These are phyloP conservation scores for Lomographa bimaculata DNA, from an alignment of 2,888 invertebrate genomes.

Conservation along the genomic window DNA sequence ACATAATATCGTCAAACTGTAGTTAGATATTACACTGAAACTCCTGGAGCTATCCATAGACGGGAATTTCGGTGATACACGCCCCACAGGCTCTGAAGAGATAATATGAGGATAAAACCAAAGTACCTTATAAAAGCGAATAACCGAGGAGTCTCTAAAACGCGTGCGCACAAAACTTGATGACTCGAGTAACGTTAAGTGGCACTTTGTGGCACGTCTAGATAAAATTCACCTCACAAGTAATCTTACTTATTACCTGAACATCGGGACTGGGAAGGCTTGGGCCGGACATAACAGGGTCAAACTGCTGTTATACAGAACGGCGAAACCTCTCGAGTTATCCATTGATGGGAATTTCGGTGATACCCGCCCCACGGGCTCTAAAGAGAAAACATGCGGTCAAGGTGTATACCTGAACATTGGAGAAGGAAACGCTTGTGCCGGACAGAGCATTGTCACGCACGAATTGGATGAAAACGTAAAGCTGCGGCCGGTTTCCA, in stretches of 20 bases:
- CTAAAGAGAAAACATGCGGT: constrained; percentile 62
- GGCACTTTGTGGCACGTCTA: too few species aligned
- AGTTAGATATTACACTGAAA: constrained; percentile 77
- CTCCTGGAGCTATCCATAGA: constrained; percentile 86
- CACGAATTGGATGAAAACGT: constrained; percentile 72
- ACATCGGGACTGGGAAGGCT: constrained; percentile 88
- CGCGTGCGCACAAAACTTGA: too few species aligned
- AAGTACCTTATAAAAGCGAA: constrained; percentile 88
- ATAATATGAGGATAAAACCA: constrained; percentile 39
- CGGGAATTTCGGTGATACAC: constrained; percentile 85
- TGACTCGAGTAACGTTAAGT: too few species aligned
- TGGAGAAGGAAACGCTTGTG: constrained; percentile 89
- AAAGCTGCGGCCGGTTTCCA: constrained; percentile 78
- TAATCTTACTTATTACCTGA: constrained; percentile 87
- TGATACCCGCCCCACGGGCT: constrained; percentile 85
- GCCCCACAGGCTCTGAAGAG: constrained; percentile 85
- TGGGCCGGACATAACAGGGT: constrained; percentile 90
- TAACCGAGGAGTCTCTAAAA: too few species aligned
- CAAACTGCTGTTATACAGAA: constrained; percentile 75
- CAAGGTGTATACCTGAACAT: constrained; percentile 85
- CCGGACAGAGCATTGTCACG: constrained; percentile 86
- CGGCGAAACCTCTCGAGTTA: constrained; percentile 85
- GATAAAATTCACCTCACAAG: too few species aligned
- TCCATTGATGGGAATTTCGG: constrained; percentile 86
- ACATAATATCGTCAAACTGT: constrained; percentile 86